These are phyloP conservation scores for Ophthalmolycus amberensis DNA, from an alignment of 2,113 vertebrate genomes.

Conservation along the genomic window DNA sequence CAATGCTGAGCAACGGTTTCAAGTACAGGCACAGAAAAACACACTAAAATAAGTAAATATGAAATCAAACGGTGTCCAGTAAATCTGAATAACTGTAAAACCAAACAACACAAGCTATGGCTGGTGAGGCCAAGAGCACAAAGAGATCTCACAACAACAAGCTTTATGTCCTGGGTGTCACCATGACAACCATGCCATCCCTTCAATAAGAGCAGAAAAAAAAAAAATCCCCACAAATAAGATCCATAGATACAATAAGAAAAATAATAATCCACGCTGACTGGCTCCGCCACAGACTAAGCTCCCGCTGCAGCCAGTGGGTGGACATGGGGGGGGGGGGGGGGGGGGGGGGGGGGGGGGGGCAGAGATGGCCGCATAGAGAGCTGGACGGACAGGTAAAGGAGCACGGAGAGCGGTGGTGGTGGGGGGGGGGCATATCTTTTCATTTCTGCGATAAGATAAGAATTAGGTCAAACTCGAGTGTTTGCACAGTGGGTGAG, in stretches of 20 bases:
- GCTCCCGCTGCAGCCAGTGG: conserved; percentile 10
- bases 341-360: conserved; percentile 21
- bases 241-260: conserved; percentile 56
- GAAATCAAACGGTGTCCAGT: background rate
- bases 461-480: conserved; percentile 78
- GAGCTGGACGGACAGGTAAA: conserved; percentile 15
- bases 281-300: conserved; percentile 35
- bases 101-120: conserved; percentile 7
- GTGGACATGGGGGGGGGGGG: conserved; percentile 26
- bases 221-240: conserved; percentile 67
- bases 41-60: background rate
- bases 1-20: background rate
- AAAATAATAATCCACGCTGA: conserved; percentile 64
- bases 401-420: background rate
- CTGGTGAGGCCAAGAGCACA: conserved; percentile 57
- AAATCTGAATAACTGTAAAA: background rate
- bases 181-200: conserved; percentile 80
- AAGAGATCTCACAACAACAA: conserved; percentile 70
- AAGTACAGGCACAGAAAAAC: background rate
- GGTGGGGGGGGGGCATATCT: conserved; percentile 26
- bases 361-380: background rate
- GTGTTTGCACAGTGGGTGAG: conserved; percentile 66
- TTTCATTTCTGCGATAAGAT: conserved; percentile 59
- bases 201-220: conserved; percentile 72
- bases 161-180: conserved; percentile 78